Base-by-base conservation (phyloP, 2,113 vertebrate species). In the Chlorodrepanis virens region DNA sequence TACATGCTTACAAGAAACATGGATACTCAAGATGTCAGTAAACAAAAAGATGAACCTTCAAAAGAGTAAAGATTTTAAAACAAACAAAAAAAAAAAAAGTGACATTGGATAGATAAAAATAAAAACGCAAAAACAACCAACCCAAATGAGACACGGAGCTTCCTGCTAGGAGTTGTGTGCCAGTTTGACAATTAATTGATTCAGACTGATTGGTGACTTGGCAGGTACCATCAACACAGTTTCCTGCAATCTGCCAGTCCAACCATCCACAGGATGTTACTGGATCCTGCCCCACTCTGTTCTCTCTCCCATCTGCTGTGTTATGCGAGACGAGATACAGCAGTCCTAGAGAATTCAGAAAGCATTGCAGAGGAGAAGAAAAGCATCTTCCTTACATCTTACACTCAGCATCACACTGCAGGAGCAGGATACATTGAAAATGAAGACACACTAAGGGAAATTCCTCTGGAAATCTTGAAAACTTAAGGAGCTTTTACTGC, bases 291-390 rank as follows among this genome's bases (percentile, higher is more conserved):
- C 92, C 57, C 91, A 68, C 94, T 97, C 83, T 60, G 39, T 96
- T 97, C 90, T 83, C 90, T 96, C 79, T 95, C 56, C 96, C 97
- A 98, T 98, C 97, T 98, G 98, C 88, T 98, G 77, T 50, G 85
- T 94, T 97, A 96, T 96, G 89, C 95, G 94, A 97, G 96, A 97
- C 53, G 79, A 96, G 83, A 50, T 87, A 65, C 86, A 95, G 83
- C 93, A 96, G 88, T 94, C 76, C 89, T 61, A 47, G 56, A 95
- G 95, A 96, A 95, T 80, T 91, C 68, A 33, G 54, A 52, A 87
- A 90, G 80, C 83, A 69, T 13, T 57, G 63, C 57, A 81, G 74
- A 94, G 37, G 47, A 84, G 85, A 91, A 54, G 63, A 83, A 89
- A 80, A 69, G 11, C 35, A 10, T 52, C 33, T 89, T 69, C 45